Percentiles rank a stretch among this genome's conserved stretches.
phyloP scores from a whole-genome alignment of 2,113 vertebrate genomes.

The Geococcyx californianus region DNA sequence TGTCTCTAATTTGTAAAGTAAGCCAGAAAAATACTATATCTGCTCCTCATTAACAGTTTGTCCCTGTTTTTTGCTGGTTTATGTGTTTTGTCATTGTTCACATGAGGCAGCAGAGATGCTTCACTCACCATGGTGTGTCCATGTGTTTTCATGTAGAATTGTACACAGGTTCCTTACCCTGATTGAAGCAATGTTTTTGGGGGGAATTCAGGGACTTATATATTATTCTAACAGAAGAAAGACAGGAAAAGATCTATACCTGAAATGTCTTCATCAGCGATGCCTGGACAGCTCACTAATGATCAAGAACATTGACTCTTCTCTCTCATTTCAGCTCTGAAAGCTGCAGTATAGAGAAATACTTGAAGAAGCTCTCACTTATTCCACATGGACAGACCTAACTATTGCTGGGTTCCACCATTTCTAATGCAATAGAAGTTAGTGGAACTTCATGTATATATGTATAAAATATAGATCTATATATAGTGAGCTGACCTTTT shows the following conservation, averaged over 20 bases:
- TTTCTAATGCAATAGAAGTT: neutral
- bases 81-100: neutral
- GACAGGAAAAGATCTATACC: neutral
- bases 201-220: neutral
- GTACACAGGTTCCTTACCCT: neutral
- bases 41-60: neutral
- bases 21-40: neutral
- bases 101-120: neutral
- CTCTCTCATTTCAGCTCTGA: neutral
- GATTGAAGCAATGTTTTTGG: neutral
- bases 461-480: neutral
- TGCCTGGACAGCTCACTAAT: neutral
- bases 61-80: neutral
- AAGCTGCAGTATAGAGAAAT: neutral
- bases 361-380: neutral
- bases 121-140: neutral
- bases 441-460: neutral
- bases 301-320: neutral
- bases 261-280: neutral
- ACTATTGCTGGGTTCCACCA: neutral
- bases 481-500: neutral
- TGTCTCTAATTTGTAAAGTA: neutral
- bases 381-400: neutral
- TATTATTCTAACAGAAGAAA: neutral
- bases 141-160: neutral